Percentiles rank a stretch among this genome's conserved stretches.
These are phyloP conservation scores for Tetramorium parvispinum DNA, from an alignment of 1,140 invertebrate species.

Conservation along the genomic window DNA sequence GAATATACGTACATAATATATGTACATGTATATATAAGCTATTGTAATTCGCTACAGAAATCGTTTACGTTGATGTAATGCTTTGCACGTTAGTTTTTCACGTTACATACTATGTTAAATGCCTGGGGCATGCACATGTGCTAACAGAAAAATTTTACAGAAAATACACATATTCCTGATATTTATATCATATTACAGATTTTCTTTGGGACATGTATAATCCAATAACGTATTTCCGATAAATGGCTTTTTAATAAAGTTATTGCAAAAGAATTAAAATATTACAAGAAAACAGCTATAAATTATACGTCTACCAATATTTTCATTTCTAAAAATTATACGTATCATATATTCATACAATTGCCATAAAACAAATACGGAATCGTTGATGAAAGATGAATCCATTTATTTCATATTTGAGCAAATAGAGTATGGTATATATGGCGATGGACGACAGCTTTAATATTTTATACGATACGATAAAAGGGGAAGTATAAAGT, in stretches of 20 bases:
- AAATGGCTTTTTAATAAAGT: constrained; percentile 29
- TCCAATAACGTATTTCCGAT: not conserved
- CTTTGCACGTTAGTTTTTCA: constrained; percentile 11
- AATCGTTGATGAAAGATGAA: not conserved
- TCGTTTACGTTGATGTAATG: not conserved
- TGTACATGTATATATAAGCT: not conserved
- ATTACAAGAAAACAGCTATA: constrained; percentile 7
- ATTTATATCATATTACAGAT: not conserved
- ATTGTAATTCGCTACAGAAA: not conserved
- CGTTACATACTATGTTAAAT: not conserved
- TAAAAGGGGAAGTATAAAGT: constrained; percentile 5
- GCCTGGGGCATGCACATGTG: not conserved
- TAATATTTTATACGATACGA: constrained; percentile 3
- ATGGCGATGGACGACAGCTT: not conserved
- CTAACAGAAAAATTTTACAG: constrained; percentile 23
- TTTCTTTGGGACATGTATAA: not conserved
- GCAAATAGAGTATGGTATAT: not conserved
- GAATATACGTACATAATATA: not conserved
- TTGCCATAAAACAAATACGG: not conserved
- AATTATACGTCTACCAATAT: not conserved
- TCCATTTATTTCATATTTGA: constrained; percentile 35
- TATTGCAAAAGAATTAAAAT: constrained; percentile 38
- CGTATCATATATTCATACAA: not conserved
- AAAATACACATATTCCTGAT: not conserved
- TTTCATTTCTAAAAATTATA: constrained; percentile 9